Percentiles rank a stretch among this genome's conserved stretches.
phyloP scores from a whole-genome alignment of 1,140 invertebrate genomes.

The Lethocerus indicus region DNA sequence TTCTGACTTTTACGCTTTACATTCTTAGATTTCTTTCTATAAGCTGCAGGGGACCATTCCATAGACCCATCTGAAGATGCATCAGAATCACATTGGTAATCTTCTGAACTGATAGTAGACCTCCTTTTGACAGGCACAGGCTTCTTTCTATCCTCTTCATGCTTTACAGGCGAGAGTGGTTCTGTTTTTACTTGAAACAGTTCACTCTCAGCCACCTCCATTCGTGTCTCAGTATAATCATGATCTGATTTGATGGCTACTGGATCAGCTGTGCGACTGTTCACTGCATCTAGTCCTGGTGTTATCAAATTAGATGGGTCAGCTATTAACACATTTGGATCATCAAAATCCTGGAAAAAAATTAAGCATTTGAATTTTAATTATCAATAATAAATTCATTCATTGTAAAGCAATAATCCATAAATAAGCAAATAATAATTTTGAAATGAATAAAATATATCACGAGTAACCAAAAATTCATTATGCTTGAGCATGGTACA shows the following conservation, averaged over 20 bases:
- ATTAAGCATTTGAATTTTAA: background rate
- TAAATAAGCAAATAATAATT: too few species aligned
- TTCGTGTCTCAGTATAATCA: conserved; percentile 3
- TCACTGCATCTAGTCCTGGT: background rate
- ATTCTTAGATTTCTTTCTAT: background rate
- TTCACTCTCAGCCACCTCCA: background rate
- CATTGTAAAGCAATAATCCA: too few species aligned
- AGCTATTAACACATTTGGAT: background rate
- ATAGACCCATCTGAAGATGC: background rate
- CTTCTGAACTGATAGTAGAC: too few species aligned
- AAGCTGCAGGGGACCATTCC: conserved; percentile 1
- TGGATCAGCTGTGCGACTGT: background rate
- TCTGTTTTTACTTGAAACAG: background rate
- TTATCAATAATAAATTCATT: too few species aligned
- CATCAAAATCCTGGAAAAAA: conserved; percentile 2
- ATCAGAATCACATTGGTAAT: conserved; percentile 6
- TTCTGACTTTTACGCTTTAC: background rate
- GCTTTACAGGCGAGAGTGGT: background rate
- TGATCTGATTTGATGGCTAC: conserved; percentile 8
- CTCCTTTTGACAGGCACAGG: background rate
- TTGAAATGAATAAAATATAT: too few species aligned
- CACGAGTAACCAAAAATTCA: too few species aligned
- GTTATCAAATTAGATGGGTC: background rate
- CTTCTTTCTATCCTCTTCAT: background rate
- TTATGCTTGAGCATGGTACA: too few species aligned